phyloP scores from a whole-genome alignment of 1,140 invertebrate species.

The Acyrthosiphon pisum region DNA sequence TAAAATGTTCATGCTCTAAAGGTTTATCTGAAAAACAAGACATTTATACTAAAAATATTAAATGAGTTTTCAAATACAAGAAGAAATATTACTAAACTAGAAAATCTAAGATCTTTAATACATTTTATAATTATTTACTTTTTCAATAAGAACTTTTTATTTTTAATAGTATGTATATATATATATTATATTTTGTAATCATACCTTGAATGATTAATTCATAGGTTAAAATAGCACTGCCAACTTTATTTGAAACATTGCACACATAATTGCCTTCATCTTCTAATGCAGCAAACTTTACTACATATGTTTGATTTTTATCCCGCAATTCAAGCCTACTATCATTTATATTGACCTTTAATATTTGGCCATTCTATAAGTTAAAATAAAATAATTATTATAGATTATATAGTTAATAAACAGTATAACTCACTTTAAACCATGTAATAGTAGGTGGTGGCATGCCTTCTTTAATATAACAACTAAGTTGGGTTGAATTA shows the following conservation, averaged over 20 bases:
- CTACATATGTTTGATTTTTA: slow-evolving; percentile 63
- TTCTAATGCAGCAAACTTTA: slow-evolving; percentile 62
- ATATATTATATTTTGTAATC: not conserved
- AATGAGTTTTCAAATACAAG: not conserved
- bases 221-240: slow-evolving; percentile 59
- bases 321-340: slow-evolving; percentile 61
- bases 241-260: slow-evolving; percentile 63
- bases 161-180: not conserved
- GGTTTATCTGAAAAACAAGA: slow-evolving; percentile 52
- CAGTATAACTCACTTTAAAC: slow-evolving; percentile 63
- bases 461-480: slow-evolving; percentile 63
- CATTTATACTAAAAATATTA: not conserved
- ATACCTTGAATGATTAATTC: slow-evolving; percentile 56
- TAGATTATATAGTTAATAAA: not conserved
- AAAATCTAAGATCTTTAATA: not conserved
- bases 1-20: slow-evolving; percentile 52
- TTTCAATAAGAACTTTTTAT: not conserved
- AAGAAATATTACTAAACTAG: not conserved
- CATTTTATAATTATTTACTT: not conserved
- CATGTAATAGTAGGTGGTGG: slow-evolving; percentile 65
- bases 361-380: slow-evolving; percentile 60
- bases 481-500: slow-evolving; percentile 63
- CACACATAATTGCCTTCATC: slow-evolving; percentile 65
- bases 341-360: slow-evolving; percentile 59
- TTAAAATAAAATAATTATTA: slow-evolving; percentile 33